Base-by-base conservation (phyloP, 2,888 invertebrate genomes). In the Fissipunctia ypsillon region DNA sequence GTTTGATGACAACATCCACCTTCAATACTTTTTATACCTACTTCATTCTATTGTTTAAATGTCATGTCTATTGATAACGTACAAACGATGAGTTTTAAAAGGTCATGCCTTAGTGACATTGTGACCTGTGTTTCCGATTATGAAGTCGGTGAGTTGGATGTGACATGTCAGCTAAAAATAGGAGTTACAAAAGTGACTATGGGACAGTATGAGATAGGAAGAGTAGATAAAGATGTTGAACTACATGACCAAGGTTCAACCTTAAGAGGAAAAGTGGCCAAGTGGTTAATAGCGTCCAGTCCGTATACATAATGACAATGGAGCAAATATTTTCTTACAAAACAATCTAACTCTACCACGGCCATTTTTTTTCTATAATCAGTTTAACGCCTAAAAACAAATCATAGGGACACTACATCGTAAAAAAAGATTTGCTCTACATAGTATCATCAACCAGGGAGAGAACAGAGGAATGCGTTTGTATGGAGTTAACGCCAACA, bases 21-120 rank as follows among this genome's bases (percentile, higher is more conserved):
- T 54, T 57, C 57, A 14, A 54, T 67, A 45, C 43, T 38, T 83
- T 56, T 50, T 10, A 3, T 63, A 31, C 48, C 66, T 59, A 50
- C 19, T 35, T 65, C 59, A 56, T n/a, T 56, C 3, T 41, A 41
- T 82, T 70, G 65, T 66, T 52, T 38, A 43, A 38, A 43, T n/a
- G n/a, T n/a, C n/a, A 25, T 50, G 31, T 56, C 41, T 65, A 67
- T 83, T 80, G 64, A 59, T 31, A 64, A 45, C 10, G 12, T n/a
- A 59, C 45, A 71, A 68, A 38, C 22, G 50, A 45, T 3, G 22
- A 22, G 22, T 31, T 59, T 65, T 41, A 22, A 80, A 80, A 76
- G 77, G 77, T 61, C 61, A 81, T 75, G 38, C 3, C 6, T 38
- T 61, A 25, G 59, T 67, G 50, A 61, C 59, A 56, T 38, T 76